These are phyloP conservation scores for Nomada ferruginata DNA, from an alignment of 2,888 invertebrate species.

Conservation along the genomic window DNA sequence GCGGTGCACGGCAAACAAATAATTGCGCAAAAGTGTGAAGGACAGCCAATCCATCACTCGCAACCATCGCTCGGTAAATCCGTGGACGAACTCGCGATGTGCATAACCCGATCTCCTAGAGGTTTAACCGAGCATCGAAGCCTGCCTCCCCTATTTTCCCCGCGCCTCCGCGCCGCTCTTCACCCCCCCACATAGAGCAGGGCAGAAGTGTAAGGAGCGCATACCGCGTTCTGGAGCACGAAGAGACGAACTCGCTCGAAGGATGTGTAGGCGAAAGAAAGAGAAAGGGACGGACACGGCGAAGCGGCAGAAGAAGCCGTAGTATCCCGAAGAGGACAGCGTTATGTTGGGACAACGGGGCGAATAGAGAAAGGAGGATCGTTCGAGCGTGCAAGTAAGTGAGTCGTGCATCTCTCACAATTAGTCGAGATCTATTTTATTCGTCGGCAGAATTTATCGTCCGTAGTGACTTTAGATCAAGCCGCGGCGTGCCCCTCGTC, in stretches of 20 bases:
- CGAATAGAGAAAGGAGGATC: constrained; percentile 27
- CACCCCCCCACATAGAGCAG: constrained; percentile 60
- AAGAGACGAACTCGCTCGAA: constrained; percentile 57
- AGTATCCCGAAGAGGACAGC: constrained; percentile 15
- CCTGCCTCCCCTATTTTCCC: constrained; percentile 57
- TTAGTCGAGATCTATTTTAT: constrained; percentile 84
- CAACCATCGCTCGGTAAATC: constrained; percentile 72
- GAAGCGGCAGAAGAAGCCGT: constrained; percentile 36
- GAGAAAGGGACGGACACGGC: constrained; percentile 42
- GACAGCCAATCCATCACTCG: constrained; percentile 64
- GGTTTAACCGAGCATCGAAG: constrained; percentile 71
- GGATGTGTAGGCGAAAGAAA: constrained; percentile 55
- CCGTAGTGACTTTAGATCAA: constrained; percentile 79
- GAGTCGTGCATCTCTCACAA: constrained; percentile 83
- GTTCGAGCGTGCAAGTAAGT: constrained; percentile 74
- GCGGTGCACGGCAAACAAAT: not conserved
- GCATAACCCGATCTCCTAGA: constrained; percentile 75
- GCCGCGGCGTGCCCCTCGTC: constrained; percentile 37
- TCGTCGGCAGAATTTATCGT: constrained; percentile 82
- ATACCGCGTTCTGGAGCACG: constrained; percentile 67
- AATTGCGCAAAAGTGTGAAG: not conserved
- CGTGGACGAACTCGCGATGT: constrained; percentile 69
- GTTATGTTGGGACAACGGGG: constrained; percentile 15
- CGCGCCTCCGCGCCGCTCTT: constrained; percentile 30
- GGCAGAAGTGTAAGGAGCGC: constrained; percentile 60